Base-by-base conservation (phyloP, 2,888 invertebrate species). In the Aphodius granarius region DNA sequence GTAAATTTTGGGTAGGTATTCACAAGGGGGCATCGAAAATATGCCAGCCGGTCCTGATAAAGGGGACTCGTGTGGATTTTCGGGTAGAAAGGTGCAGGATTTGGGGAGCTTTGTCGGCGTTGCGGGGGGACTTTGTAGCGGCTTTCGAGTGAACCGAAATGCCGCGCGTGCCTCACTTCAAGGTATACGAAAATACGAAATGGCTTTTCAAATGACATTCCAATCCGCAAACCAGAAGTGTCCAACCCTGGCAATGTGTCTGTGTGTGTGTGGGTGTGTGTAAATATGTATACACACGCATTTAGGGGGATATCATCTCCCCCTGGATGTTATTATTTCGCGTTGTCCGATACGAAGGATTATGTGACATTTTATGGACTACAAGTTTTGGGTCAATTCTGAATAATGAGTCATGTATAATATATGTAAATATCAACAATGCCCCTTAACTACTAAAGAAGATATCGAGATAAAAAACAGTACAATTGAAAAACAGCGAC, bases 31-130 rank as follows among this genome's bases (percentile, higher is more conserved):
- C 76, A 78, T 77, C 75, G 78, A 75, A 78, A 78, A 77, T 78
- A 78, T 78, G 78, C 78, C 76, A 76, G 78, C 43, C 43, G 43
- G 43, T 43, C 43, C 43, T 77, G 76, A 78, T 74, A 78, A 78
- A 77, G 73, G 70, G 75, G 72, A 76, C 71, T 78, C 75, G 70
- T 74, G 71, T 72, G 63, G 74, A 76, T 43, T 43, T 43, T 43
- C 43, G 43, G 43, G 2, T 43, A 43, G 43, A 43, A 43, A 43
- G 43, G 43, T 43, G 4, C 43, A 13, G 43, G 43, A 43, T 43
- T 43, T 43, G 74, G 74, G 73, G 71, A 75, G 76, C 76, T 76
- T 75, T 75, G 72, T 63, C 78, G 75, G 76, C 43, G 43, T 76
- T 66, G 75, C 68, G 76, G 72, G 72, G 62, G 21, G 68, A 21